phyloP scores from a whole-genome alignment of 2,888 invertebrate species.

The Enchytraeus crypticus region DNA sequence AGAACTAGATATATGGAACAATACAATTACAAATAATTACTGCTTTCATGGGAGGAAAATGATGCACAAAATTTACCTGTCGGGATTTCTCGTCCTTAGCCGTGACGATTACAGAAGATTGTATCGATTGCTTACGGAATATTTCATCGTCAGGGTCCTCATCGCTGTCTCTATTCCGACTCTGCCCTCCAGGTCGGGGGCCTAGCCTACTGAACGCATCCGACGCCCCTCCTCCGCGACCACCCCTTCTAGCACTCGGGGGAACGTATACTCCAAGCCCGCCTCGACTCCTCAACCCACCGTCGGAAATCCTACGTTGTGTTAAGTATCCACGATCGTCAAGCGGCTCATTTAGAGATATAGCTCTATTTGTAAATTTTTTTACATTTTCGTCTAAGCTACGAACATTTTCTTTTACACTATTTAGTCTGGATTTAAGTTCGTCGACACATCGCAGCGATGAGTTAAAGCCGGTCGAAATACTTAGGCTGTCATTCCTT shows the following conservation, averaged over 20 bases:
- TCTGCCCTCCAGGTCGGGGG: background rate
- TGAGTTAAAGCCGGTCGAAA: too few species aligned
- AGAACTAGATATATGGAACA: too few species aligned
- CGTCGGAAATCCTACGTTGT: background rate
- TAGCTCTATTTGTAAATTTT: background rate
- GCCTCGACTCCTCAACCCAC: background rate
- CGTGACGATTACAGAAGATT: conserved; percentile 68
- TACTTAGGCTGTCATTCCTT: too few species aligned
- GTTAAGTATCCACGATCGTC: background rate
- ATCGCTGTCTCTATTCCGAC: background rate
- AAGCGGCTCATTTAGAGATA: too few species aligned
- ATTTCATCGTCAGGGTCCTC: background rate
- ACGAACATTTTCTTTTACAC: background rate
- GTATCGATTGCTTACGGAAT: conserved; percentile 53
- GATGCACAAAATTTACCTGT: too few species aligned
- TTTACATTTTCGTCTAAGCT: background rate
- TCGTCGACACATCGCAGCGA: background rate
- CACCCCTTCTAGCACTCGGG: background rate
- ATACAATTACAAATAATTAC: too few species aligned
- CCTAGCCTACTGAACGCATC: background rate
- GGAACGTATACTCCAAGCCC: background rate
- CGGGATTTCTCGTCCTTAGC: conserved; percentile 67
- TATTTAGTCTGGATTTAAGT: background rate
- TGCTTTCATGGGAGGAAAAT: too few species aligned
- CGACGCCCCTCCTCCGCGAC: background rate